phyloP scores from a whole-genome alignment of 2,113 vertebrate species.

The Nycticryphes semicollaris region DNA sequence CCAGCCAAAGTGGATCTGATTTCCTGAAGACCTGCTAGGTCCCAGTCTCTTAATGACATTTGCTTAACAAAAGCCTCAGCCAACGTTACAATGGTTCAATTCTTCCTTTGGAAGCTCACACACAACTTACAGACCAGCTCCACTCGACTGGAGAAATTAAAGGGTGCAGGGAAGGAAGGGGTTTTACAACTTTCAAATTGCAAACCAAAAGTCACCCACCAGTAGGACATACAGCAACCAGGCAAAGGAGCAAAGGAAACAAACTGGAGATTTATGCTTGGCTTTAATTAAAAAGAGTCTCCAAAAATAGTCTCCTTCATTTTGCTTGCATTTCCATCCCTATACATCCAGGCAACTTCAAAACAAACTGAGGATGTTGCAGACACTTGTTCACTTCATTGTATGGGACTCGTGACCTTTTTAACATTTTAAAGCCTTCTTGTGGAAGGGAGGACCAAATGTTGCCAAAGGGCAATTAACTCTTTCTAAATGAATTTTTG shows the following conservation, averaged over 20 bases:
- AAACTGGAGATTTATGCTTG: not conserved
- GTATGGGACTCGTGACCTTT: conserved; percentile 8
- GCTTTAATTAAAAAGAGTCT: not conserved
- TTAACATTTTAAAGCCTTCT: conserved; percentile 33
- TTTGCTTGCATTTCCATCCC: conserved; percentile 51
- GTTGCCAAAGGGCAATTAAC: conserved; percentile 46
- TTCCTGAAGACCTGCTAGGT: conserved; percentile 55
- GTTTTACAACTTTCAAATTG: not conserved
- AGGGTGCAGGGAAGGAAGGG: not conserved
- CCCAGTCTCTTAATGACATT: conserved; percentile 73
- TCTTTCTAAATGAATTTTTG: conserved; percentile 61
- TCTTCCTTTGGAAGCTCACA: conserved; percentile 70
- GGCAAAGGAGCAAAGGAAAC: not conserved
- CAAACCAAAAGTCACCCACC: not conserved
- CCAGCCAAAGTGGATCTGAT: conserved; percentile 60
- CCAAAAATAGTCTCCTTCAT: not conserved
- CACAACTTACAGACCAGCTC: conserved; percentile 51
- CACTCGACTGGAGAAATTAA: conserved; percentile 19
- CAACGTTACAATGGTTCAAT: conserved; percentile 64
- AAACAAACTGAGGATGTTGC: conserved; percentile 17
- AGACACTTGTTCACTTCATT: conserved; percentile 30
- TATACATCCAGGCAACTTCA: conserved; percentile 38
- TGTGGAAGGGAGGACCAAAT: conserved; percentile 50
- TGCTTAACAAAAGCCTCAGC: conserved; percentile 73
- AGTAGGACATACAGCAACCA: not conserved